Conservation (phyloP, 1,140 invertebrate genomes). For the Phocides pigmalion region DNA sequence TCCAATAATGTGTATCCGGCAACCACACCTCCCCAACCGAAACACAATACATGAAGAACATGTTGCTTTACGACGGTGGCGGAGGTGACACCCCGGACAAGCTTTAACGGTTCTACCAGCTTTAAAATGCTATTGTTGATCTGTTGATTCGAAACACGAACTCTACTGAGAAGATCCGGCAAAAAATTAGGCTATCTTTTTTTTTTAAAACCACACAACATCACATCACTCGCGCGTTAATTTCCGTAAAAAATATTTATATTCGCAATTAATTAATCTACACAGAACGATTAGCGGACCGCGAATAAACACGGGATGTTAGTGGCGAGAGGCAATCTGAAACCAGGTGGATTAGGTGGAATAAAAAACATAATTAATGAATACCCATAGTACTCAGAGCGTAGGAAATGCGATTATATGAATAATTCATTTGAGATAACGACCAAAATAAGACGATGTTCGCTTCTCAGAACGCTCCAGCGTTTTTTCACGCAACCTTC, state of each 20-base stretch:
- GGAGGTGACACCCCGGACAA: too few species aligned
- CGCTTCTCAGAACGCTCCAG: conserved; percentile 57
- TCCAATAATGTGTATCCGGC: too few species aligned
- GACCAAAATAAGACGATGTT: conserved; percentile 72
- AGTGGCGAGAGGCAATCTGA: conserved; percentile 24
- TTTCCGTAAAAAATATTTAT: conserved; percentile 3
- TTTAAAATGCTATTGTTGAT: too few species aligned
- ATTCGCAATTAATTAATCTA: conserved; percentile 19
- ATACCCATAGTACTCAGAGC: conserved; percentile 48
- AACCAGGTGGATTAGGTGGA: conserved; percentile 24
- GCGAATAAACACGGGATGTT: conserved; percentile 44
- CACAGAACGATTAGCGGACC: conserved; percentile 27
- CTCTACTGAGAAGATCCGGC: too few species aligned
- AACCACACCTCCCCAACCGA: too few species aligned
- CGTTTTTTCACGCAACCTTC: conserved; percentile 38
- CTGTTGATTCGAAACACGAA: too few species aligned
- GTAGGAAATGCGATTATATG: conserved; percentile 69
- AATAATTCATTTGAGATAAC: conserved; percentile 70
- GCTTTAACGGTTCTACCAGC: too few species aligned
- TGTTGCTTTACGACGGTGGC: too few species aligned
- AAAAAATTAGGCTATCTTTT: too few species aligned
- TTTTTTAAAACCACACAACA: too few species aligned
- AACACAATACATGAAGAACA: too few species aligned
- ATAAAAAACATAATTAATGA: conserved; percentile 53
- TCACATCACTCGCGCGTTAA: neutral